phyloP scores from a whole-genome alignment of 2,113 vertebrate species.

The Ceuthmochares aereus region DNA sequence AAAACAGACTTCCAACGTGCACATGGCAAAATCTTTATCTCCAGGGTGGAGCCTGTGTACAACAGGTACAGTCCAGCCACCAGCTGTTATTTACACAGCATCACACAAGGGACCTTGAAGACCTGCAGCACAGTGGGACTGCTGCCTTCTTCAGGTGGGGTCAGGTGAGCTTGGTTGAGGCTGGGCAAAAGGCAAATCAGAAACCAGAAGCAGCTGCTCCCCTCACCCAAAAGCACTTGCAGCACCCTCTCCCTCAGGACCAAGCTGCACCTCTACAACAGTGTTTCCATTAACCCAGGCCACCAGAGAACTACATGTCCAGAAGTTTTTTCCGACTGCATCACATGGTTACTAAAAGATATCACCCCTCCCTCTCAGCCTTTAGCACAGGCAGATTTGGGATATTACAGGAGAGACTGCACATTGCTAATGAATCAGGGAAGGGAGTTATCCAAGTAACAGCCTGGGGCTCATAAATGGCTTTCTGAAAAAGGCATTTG shows the following conservation, averaged over 20 bases:
- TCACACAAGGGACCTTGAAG: background rate
- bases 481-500: slow-evolving; percentile 52
- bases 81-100: background rate
- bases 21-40: background rate
- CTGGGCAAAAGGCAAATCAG: background rate
- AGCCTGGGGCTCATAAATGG: slow-evolving; percentile 35
- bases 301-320: background rate
- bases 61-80: background rate
- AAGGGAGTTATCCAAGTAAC: slow-evolving; percentile 9
- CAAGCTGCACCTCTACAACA: background rate
- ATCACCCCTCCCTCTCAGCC: background rate
- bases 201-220: background rate
- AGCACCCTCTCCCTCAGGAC: background rate
- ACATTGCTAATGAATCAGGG: background rate
- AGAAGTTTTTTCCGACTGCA: slow-evolving; percentile 42
- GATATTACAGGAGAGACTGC: background rate
- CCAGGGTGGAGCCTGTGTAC: background rate
- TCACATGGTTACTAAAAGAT: slow-evolving; percentile 63
- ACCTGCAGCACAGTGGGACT: rapidly evolving
- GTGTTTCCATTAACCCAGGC: background rate
- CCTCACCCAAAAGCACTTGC: background rate
- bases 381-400: background rate
- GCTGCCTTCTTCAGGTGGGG: background rate
- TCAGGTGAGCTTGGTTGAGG: background rate
- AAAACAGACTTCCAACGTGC: rapidly evolving